Conservation (phyloP, 2,113 vertebrate genomes). For the Oenanthe oenanthe region DNA sequence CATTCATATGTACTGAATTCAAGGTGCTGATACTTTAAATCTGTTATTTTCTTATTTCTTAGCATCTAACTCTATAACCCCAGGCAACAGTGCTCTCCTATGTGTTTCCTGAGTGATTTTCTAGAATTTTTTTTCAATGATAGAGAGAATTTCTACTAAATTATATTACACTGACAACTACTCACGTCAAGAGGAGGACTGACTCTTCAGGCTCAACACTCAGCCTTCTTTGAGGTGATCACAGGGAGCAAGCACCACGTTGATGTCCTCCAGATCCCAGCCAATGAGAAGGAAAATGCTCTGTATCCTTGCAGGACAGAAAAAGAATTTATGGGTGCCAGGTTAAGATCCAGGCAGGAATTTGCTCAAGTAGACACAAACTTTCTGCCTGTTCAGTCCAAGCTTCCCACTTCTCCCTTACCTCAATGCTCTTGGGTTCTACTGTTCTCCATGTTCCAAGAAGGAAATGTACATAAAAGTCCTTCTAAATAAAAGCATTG, state of each 20-base stretch:
- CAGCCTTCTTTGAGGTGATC: not conserved
- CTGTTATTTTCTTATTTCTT: not conserved
- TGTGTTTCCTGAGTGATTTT: not conserved
- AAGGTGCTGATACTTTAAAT: not conserved
- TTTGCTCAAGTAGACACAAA: not conserved
- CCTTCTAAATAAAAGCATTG: not conserved
- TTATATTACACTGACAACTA: not conserved
- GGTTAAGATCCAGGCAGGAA: not conserved
- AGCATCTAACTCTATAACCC: not conserved
- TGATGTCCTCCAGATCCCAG: not conserved
- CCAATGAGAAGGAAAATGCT: not conserved
- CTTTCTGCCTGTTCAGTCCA: not conserved
- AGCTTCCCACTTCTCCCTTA: not conserved
- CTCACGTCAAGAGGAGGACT: not conserved
- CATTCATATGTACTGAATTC: not conserved
- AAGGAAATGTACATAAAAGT: not conserved
- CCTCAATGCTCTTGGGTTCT: not conserved
- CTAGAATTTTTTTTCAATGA: not conserved
- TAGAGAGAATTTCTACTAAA: not conserved
- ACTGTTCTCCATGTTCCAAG: not conserved
- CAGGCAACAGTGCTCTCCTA: not conserved
- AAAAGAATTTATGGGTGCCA: not conserved
- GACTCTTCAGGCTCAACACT: not conserved
- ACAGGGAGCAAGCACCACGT: fast-evolving
- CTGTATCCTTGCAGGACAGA: not conserved